Conservation (phyloP, 2,888 invertebrate genomes). For the Ypsolopha scabrella region DNA sequence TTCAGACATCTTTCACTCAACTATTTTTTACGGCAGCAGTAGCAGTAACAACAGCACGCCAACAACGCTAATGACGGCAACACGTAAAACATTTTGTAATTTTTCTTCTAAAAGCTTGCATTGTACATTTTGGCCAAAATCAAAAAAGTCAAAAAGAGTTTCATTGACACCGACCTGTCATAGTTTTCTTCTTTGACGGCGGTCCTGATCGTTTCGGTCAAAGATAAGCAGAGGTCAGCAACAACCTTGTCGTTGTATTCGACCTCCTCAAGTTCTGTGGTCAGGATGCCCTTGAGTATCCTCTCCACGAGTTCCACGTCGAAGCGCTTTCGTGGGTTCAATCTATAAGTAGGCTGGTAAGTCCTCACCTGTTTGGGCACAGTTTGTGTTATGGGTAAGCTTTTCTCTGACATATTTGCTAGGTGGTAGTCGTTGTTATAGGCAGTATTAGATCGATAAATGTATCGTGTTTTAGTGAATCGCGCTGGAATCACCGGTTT, state of each 20-base stretch:
- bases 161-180: slow-evolving; percentile 65
- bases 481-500: too few relatives aligned
- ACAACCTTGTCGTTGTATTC: slow-evolving; percentile 72
- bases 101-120: background rate
- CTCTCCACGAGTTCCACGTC: slow-evolving; percentile 71
- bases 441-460: background rate
- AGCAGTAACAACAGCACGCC: background rate
- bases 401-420: slow-evolving; percentile 30
- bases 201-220: slow-evolving; percentile 71
- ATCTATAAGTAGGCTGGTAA: slow-evolving; percentile 75
- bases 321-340: slow-evolving; percentile 74
- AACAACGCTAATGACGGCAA: background rate
- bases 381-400: slow-evolving; percentile 11
- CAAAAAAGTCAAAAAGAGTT: background rate
- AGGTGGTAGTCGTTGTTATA: too few relatives aligned
- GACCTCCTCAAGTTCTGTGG: slow-evolving; percentile 70
- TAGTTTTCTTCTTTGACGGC: slow-evolving; percentile 75
- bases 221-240: slow-evolving; percentile 66
- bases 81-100: background rate
- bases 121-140: background rate
- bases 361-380: slow-evolving; percentile 46
- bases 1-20: background rate
- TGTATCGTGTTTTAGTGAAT: background rate
- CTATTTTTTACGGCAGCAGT: background rate
- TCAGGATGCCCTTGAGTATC: slow-evolving; percentile 70